Percentiles rank a stretch among this genome's conserved stretches.
Evolutionary conservation across 2,888 invertebrate species (phyloP).

Genomic region (Cantharis rufa): DNA sequence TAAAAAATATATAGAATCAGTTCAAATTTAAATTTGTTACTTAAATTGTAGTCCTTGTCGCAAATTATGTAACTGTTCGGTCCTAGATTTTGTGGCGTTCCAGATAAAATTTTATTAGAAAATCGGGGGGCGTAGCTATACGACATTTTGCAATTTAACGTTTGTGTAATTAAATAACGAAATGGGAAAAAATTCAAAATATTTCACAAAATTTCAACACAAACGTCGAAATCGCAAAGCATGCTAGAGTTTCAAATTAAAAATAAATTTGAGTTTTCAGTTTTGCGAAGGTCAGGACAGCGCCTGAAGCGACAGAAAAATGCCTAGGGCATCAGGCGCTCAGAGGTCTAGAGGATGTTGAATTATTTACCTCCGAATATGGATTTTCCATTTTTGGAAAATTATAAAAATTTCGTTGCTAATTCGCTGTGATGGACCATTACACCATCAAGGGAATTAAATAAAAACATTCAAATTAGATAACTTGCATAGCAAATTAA

Average conservation of each 20-base stretch:
- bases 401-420: not conserved
- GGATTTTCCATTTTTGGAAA: not conserved
- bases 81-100: not conserved
- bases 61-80: not conserved
- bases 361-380: not conserved
- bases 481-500: constrained; percentile 7
- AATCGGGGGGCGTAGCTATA: not conserved
- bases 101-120: not conserved
- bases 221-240: not conserved
- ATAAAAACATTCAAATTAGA: not conserved
- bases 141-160: not conserved
- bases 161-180: not conserved
- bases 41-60: not conserved
- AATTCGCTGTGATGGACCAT: not conserved
- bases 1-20: constrained; percentile 2
- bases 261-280: not conserved
- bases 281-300: not conserved
- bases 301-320: not conserved
- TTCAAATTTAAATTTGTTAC: not conserved
- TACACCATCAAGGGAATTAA: not conserved
- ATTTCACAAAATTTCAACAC: not conserved
- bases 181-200: not conserved
- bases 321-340: not conserved
- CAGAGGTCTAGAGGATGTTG: not conserved
- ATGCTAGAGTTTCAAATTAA: not conserved